Conservation (phyloP, 1,140 invertebrate genomes). For the Drosophila lacertosa region DNA sequence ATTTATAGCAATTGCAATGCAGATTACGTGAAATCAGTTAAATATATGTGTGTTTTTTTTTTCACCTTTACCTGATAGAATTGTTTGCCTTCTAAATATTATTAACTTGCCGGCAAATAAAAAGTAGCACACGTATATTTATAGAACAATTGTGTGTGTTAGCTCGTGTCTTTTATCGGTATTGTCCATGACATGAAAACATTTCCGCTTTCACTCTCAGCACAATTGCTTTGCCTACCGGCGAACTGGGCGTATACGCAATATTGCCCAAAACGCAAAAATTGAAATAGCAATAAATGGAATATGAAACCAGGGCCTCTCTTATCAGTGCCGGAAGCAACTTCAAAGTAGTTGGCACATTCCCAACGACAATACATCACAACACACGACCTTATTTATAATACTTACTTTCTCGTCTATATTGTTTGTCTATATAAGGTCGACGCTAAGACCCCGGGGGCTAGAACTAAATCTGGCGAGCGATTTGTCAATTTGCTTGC, state of each 20-base stretch:
- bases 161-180: slow-evolving; percentile 17
- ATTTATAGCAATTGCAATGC: no score
- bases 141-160: not conserved
- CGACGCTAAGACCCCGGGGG: not conserved
- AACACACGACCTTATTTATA: slow-evolving; percentile 7
- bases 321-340: slow-evolving; percentile 36
- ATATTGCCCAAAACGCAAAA: slow-evolving; percentile 10
- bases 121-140: not conserved
- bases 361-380: slow-evolving; percentile 15
- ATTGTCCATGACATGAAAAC: slow-evolving; percentile 12
- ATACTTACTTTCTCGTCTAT: not conserved
- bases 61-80: not conserved
- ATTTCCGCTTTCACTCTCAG: slow-evolving; percentile 33
- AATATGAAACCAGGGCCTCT: not conserved
- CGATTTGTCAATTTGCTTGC: slow-evolving; percentile 30
- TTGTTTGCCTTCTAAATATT: not conserved
- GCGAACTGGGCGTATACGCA: slow-evolving; percentile 30
- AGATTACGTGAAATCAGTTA: no score
- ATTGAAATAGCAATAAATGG: slow-evolving; percentile 9
- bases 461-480: not conserved
- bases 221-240: not conserved
- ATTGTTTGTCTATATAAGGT: no score
- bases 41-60: not conserved
- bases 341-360: slow-evolving; percentile 33
- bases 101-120: not conserved